These are phyloP conservation scores for Lampropteryx suffumata DNA, from an alignment of 2,888 invertebrate genomes.

Conservation along the genomic window DNA sequence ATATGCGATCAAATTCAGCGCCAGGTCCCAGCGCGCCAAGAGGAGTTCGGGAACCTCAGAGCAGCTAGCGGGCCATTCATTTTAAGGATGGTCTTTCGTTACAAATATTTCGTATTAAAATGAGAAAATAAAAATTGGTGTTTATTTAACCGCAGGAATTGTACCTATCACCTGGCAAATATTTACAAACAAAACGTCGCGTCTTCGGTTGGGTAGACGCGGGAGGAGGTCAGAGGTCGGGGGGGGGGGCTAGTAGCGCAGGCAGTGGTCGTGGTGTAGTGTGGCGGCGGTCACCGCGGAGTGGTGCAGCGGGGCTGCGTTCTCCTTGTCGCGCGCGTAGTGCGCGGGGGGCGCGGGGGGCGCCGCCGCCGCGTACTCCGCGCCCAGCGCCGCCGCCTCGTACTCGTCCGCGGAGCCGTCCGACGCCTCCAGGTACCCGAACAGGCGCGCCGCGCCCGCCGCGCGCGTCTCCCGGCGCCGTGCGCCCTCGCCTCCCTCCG, in stretches of 20 bases:
- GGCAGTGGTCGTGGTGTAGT: conserved; percentile 73
- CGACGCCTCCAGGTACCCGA: conserved; percentile 88
- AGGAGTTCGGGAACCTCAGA: too few species aligned
- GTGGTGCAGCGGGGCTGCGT: conserved; percentile 71
- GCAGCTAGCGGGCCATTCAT: too few species aligned
- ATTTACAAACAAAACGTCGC: neutral
- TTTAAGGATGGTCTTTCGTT: too few species aligned
- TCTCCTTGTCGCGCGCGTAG: conserved; percentile 71
- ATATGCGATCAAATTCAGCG: too few species aligned
- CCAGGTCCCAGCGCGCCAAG: too few species aligned
- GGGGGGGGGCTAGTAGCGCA: conserved; percentile 61
- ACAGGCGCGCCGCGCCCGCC: conserved; percentile 85
- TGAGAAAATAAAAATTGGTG: too few species aligned
- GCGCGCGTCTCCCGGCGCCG: conserved; percentile 49
- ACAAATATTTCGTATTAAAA: too few species aligned
- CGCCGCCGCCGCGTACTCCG: conserved; percentile 26
- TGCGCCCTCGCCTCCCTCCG: conserved; percentile 48
- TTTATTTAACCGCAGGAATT: too few species aligned
- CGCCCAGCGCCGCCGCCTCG: conserved; percentile 57
- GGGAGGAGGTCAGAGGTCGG: too few species aligned
- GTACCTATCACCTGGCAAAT: neutral
- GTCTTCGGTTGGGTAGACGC: neutral
- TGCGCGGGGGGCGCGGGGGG: conserved; percentile 36
- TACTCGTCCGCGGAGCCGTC: conserved; percentile 86
- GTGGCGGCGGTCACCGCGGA: conserved; percentile 61